Percentiles rank a stretch among this genome's conserved stretches.
phyloP scores from a whole-genome alignment of 2,113 vertebrate species.

The Connochaetes taurinus region DNA sequence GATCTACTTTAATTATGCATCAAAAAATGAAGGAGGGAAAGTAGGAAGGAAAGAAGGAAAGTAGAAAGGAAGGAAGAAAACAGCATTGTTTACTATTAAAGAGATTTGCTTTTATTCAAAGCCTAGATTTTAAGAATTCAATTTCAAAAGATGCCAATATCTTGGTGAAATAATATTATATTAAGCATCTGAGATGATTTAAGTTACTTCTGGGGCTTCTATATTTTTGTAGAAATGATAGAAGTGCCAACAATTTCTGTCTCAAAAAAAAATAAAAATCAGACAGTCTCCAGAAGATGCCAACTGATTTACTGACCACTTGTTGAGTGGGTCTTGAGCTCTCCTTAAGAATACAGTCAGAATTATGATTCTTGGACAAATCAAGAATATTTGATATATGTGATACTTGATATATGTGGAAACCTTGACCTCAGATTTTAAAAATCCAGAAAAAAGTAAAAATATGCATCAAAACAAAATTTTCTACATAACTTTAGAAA shows the following conservation, averaged over 20 bases:
- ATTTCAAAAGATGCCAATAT: not conserved
- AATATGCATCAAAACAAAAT: not conserved
- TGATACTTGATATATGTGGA: not conserved
- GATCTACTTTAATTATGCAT: not conserved
- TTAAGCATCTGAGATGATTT: not conserved
- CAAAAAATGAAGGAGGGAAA: not conserved
- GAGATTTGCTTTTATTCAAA: not conserved
- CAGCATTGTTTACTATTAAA: not conserved
- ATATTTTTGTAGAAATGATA: not conserved
- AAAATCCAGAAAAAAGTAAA: not conserved
- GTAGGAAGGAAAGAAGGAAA: not conserved
- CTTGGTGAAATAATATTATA: not conserved
- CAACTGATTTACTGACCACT: not conserved
- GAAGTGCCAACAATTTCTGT: not conserved
- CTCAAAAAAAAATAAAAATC: not conserved
- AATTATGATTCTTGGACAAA: not conserved
- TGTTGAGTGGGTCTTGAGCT: not conserved
- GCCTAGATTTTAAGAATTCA: not conserved
- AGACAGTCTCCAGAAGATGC: not conserved
- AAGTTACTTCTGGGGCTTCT: not conserved
- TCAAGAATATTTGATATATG: not conserved
- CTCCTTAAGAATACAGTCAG: not conserved
- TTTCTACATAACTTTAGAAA: not conserved
- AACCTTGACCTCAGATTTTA: accelerated
- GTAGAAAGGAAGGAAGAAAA: not conserved